Evolutionary conservation across 1,140 invertebrate genomes (phyloP).

Genomic region (Leptinotarsa texana): DNA sequence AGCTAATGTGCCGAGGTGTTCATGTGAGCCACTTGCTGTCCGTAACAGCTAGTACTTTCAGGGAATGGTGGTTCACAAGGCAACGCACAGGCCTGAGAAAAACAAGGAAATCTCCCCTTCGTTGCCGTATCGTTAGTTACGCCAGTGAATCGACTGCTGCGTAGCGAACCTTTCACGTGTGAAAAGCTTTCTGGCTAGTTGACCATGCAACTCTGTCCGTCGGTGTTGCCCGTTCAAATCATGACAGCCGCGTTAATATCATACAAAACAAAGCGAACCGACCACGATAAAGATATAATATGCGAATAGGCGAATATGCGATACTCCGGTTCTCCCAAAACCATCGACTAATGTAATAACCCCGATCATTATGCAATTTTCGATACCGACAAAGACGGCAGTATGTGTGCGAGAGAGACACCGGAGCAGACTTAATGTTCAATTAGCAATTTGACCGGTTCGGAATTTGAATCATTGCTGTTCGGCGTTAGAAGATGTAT

Average conservation of each 20-base stretch:
- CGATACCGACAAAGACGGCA: slow-evolving; percentile 7
- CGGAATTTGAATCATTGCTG: slow-evolving; percentile 12
- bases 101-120: too few relatives aligned
- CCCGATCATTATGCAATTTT: slow-evolving; percentile 22
- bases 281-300: slow-evolving; percentile 1
- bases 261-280: not conserved
- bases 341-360: slow-evolving; percentile 12
- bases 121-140: not conserved
- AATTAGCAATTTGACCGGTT: slow-evolving; percentile 23
- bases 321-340: not conserved
- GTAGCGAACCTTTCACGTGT: slow-evolving; percentile 23
- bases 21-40: too few relatives aligned
- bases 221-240: slow-evolving; percentile 19
- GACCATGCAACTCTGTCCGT: slow-evolving; percentile 15
- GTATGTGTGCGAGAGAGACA: not conserved
- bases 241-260: slow-evolving; percentile 22
- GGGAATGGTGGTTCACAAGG: too few relatives aligned
- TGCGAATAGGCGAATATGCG: not conserved
- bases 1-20: too few relatives aligned
- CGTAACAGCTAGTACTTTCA: too few relatives aligned
- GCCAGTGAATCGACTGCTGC: slow-evolving; percentile 2
- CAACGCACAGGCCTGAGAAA: too few relatives aligned
- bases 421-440: slow-evolving; percentile 12
- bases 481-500: slow-evolving; percentile 6
- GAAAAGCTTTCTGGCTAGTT: slow-evolving; percentile 27